Percentiles rank a stretch among this genome's conserved stretches.
Conservation (phyloP, 2,113 vertebrate genomes). For the Microcebus murinus region DNA sequence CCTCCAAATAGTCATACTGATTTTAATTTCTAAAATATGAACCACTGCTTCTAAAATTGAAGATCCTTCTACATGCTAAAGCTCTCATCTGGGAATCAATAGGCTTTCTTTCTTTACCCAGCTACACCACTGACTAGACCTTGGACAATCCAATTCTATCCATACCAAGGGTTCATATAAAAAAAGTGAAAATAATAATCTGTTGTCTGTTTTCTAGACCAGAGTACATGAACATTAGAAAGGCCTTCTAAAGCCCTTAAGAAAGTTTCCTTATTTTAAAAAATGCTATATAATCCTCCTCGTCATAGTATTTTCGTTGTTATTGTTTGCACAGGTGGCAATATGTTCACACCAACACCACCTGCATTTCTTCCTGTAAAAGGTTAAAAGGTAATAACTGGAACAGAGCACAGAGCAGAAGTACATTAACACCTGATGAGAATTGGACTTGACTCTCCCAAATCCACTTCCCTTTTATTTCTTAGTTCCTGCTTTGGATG, state of each 20-base stretch:
- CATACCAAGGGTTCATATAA: background rate
- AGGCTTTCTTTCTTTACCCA: background rate
- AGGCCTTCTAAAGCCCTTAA: slow-evolving; percentile 40
- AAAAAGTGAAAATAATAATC: slow-evolving; percentile 40
- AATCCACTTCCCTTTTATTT: slow-evolving; percentile 53
- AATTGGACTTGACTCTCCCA: background rate
- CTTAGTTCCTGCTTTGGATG: slow-evolving; percentile 47
- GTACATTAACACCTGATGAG: background rate
- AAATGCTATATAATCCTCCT: slow-evolving; percentile 19
- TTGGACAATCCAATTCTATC: background rate
- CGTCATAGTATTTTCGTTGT: background rate
- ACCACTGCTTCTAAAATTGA: background rate
- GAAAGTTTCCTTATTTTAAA: slow-evolving; percentile 53
- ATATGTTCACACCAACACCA: background rate
- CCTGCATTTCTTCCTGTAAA: slow-evolving; percentile 47
- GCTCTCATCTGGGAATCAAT: background rate
- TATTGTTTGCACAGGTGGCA: slow-evolving; percentile 57
- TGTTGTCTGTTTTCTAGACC: background rate
- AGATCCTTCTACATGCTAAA: background rate
- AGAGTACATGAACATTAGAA: background rate
- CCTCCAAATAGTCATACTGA: background rate
- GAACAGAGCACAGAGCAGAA: background rate
- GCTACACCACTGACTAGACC: background rate
- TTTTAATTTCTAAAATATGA: slow-evolving; percentile 18
- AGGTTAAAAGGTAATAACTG: background rate